A percentile compares a stretch with the other conserved stretches of the same genome.
Conservation (phyloP, 2,113 vertebrate species). For the Pogona vitticeps region DNA sequence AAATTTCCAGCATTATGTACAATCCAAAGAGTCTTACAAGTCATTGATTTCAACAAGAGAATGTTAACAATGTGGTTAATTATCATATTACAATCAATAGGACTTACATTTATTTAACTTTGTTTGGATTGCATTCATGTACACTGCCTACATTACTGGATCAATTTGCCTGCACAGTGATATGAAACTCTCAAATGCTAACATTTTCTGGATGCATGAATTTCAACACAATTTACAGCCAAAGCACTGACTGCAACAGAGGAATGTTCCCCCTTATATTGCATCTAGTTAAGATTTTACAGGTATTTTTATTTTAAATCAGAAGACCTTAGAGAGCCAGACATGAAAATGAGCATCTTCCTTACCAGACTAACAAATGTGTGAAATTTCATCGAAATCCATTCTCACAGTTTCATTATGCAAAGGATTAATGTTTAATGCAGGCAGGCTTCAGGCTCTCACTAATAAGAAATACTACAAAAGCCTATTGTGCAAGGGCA, state of each 20-base stretch:
- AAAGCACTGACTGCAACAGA: conserved; percentile 42
- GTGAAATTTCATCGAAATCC: conserved; percentile 68
- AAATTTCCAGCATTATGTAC: not conserved
- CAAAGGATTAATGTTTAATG: conserved; percentile 70
- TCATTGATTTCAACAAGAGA: conserved; percentile 18
- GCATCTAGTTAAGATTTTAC: conserved; percentile 28
- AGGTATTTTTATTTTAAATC: conserved; percentile 48
- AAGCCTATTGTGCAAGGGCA: conserved; percentile 59
- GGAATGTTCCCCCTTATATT: conserved; percentile 28
- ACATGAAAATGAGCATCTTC: conserved; percentile 65
- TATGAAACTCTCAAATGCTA: conserved; percentile 8
- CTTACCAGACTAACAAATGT: conserved; percentile 62
- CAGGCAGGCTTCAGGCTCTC: conserved; percentile 51
- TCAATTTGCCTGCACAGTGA: too few species aligned
- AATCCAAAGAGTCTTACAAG: not conserved
- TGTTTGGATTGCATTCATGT: not conserved
- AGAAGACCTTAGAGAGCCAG: conserved; percentile 52
- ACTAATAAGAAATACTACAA: conserved; percentile 68
- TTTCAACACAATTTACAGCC: conserved; percentile 22
- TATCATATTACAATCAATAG: not conserved
- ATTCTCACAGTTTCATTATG: conserved; percentile 69
- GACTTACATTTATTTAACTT: conserved; percentile 6
- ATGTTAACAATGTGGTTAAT: conserved; percentile 5
- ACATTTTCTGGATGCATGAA: conserved; percentile 28
- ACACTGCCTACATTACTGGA: not conserved